Conservation (phyloP, 30 jellyfish, hydroid and myxozoan species). For the Hydractinia symbiolongicarpus region DNA sequence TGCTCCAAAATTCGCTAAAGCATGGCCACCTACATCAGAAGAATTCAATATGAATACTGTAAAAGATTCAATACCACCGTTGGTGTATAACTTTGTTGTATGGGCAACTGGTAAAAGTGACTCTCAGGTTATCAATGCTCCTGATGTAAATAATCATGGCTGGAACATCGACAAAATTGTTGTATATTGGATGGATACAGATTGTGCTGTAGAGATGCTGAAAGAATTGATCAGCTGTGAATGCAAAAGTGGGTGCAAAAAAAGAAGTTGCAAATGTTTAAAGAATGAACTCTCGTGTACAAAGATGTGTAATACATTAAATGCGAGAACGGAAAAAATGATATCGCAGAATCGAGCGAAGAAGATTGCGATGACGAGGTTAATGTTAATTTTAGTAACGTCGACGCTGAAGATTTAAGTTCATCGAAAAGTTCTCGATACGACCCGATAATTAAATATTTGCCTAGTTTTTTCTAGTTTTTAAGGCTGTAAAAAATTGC, state of each 20-base stretch:
- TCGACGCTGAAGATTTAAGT: too few relatives aligned
- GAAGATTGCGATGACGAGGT: background rate
- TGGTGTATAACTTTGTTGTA: constrained; percentile 32
- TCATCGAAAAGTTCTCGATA: too few relatives aligned
- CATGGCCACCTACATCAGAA: constrained; percentile 47
- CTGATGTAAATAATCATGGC: constrained; percentile 33
- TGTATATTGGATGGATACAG: constrained; percentile 61
- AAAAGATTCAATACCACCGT: constrained; percentile 33
- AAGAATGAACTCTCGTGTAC: constrained; percentile 32
- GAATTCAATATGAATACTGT: constrained; percentile 24
- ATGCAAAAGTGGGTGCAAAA: constrained; percentile 53
- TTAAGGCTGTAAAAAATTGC: too few relatives aligned
- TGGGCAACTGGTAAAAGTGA: constrained; percentile 38
- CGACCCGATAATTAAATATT: too few relatives aligned
- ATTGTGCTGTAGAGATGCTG: constrained; percentile 7
- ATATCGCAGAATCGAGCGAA: background rate
- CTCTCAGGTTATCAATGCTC: constrained; percentile 37
- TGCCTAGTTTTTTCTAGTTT: too few relatives aligned
- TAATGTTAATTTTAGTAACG: too few relatives aligned
- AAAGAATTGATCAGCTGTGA: background rate
- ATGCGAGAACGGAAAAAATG: constrained; percentile 24
- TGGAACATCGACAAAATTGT: constrained; percentile 42
- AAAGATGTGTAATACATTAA: constrained; percentile 38
- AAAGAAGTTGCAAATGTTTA: constrained; percentile 42
- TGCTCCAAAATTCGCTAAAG: background rate